A percentile compares a stretch with the other conserved stretches of the same genome.
Evolutionary conservation across 2,888 invertebrate genomes (phyloP).

Genomic region (Ophion slaviceki): DNA sequence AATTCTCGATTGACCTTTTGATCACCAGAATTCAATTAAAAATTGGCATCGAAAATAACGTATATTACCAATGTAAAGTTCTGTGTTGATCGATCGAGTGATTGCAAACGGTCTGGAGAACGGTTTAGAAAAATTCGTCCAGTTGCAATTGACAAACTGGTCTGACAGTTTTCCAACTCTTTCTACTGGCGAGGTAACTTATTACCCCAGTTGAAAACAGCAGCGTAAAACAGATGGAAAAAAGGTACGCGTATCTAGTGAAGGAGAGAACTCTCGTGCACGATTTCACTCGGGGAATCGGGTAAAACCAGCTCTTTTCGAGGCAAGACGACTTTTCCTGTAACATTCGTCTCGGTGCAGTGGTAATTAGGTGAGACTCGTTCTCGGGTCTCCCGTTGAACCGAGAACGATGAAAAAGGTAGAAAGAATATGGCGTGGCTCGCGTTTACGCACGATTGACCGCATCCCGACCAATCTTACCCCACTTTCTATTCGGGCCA

Average conservation of each 20-base stretch:
- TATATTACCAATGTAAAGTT: not conserved
- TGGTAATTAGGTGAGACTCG: slow-evolving; percentile 60
- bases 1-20: not conserved
- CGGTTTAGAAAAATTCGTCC: not conserved
- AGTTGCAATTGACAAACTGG: not conserved
- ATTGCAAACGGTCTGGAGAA: not conserved
- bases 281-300: slow-evolving; percentile 58
- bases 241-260: slow-evolving; percentile 1
- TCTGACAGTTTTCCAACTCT: not conserved
- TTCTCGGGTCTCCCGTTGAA: slow-evolving; percentile 40
- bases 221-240: not conserved
- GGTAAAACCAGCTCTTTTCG: slow-evolving; percentile 40
- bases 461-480: slow-evolving; percentile 69
- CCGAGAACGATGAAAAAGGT: slow-evolving; percentile 53
- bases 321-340: slow-evolving; percentile 53
- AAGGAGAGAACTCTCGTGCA: slow-evolving; percentile 32
- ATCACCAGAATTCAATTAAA: not conserved
- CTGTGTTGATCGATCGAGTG: not conserved
- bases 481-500: slow-evolving; percentile 74
- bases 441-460: slow-evolving; percentile 70
- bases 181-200: not conserved
- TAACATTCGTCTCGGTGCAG: slow-evolving; percentile 45
- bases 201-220: not conserved
- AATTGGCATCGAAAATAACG: not conserved
- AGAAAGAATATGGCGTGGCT: slow-evolving; percentile 54